phyloP scores from a whole-genome alignment of 1,140 invertebrate species.

The Diachasma alloeum region DNA sequence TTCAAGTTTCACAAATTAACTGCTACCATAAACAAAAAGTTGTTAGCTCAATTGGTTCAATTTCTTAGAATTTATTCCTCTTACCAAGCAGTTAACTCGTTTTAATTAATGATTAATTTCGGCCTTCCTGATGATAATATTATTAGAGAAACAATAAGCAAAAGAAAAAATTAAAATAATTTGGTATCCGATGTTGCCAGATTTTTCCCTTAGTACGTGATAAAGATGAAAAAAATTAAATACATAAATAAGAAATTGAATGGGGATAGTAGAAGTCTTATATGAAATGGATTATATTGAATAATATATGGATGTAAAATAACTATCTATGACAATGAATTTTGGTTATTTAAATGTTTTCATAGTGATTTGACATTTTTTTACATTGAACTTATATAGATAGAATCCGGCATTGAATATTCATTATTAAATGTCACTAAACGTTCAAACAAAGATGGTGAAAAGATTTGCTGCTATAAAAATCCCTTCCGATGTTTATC shows the following conservation, averaged over 20 bases:
- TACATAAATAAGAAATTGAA: constrained; percentile 43
- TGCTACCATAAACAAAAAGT: constrained; percentile 12
- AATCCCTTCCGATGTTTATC: too few relatives aligned
- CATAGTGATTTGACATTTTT: too few relatives aligned
- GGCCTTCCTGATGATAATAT: not conserved
- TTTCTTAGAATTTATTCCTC: not conserved
- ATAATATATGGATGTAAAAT: constrained; percentile 65
- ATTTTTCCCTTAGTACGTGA: constrained; percentile 52
- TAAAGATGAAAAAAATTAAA: constrained; percentile 34
- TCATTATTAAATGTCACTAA: too few relatives aligned
- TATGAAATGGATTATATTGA: constrained; percentile 59
- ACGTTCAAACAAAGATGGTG: too few relatives aligned
- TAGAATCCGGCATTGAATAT: too few relatives aligned
- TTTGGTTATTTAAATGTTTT: not conserved
- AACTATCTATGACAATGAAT: constrained; percentile 59
- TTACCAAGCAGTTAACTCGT: constrained; percentile 23
- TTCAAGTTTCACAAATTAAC: not conserved
- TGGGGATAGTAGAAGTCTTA: constrained; percentile 59
- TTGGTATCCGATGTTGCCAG: constrained; percentile 53
- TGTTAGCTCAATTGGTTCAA: not conserved
- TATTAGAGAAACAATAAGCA: not conserved
- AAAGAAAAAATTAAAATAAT: constrained; percentile 5
- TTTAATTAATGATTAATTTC: constrained; percentile 21
- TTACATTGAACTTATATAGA: not conserved
- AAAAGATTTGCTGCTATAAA: too few relatives aligned